These are phyloP conservation scores for Apocheima hispidaria DNA, from an alignment of 2,888 invertebrate species.

Conservation along the genomic window DNA sequence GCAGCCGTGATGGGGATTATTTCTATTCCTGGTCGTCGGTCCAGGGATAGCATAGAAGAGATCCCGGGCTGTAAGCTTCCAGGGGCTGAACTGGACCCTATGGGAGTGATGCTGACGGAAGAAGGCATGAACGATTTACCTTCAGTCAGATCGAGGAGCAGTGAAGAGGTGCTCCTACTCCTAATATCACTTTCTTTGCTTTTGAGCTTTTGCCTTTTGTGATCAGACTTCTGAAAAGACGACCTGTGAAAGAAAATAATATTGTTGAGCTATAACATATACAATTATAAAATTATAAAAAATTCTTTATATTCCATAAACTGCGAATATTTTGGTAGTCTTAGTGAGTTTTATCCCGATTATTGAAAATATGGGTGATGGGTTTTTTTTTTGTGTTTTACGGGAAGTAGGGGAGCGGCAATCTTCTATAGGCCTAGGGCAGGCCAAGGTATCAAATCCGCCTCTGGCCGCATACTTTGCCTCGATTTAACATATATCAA, in stretches of 20 bases:
- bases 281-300: neutral
- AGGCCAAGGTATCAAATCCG: no score
- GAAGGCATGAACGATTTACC: slow-evolving; percentile 83
- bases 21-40: slow-evolving; percentile 92
- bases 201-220: slow-evolving; percentile 87
- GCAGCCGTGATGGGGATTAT: slow-evolving; percentile 92
- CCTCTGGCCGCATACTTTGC: no score
- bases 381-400: no score
- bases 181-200: slow-evolving; percentile 84
- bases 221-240: slow-evolving; percentile 86
- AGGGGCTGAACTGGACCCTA: slow-evolving; percentile 83
- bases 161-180: slow-evolving; percentile 72
- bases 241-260: slow-evolving; percentile 68
- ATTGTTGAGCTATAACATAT: neutral
- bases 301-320: no score
- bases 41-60: slow-evolving; percentile 88
- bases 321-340: no score
- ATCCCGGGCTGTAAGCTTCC: slow-evolving; percentile 86
- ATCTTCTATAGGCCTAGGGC: no score
- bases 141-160: slow-evolving; percentile 85
- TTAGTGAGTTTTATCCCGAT: no score
- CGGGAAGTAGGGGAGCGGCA: no score
- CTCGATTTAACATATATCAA: no score
- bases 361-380: no score
- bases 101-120: slow-evolving; percentile 83